A percentile compares a stretch with the other conserved stretches of the same genome.
Evolutionary conservation across 2,113 vertebrate species (phyloP).

Genomic region (Agapornis roseicollis): DNA sequence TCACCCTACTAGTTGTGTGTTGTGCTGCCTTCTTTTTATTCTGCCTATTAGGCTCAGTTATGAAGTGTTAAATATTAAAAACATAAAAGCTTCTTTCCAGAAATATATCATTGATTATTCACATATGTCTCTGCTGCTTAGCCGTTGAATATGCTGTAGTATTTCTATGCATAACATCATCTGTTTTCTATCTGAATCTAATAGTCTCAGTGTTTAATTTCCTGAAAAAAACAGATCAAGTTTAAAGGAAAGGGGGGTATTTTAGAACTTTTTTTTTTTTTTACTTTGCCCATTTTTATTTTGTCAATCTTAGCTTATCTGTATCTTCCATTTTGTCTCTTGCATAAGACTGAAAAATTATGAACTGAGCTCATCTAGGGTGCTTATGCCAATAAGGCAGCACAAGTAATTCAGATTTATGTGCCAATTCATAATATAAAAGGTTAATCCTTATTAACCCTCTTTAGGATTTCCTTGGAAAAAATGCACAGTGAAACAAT

Average conservation of each 20-base stretch:
- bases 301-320: constrained; percentile 42
- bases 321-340: not conserved
- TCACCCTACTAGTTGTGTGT: constrained; percentile 59
- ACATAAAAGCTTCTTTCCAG: constrained; percentile 80
- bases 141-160: constrained; percentile 65
- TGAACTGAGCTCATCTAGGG: not conserved
- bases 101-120: constrained; percentile 79
- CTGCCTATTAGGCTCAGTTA: constrained; percentile 79
- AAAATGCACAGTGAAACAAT: not conserved
- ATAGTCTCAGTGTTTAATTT: constrained; percentile 82
- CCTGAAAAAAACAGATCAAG: constrained; percentile 77
- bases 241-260: constrained; percentile 72
- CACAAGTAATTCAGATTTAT: constrained; percentile 6
- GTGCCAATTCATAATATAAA: not conserved
- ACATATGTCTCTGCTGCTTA: constrained; percentile 75
- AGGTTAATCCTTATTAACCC: not conserved
- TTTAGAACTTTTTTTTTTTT: constrained; percentile 13
- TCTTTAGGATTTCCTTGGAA: not conserved
- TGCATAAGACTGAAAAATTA: not conserved
- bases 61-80: constrained; percentile 86
- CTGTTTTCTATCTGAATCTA: constrained; percentile 82
- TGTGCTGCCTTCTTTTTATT: constrained; percentile 70
- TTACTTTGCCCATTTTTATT: constrained; percentile 7
- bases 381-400: not conserved
- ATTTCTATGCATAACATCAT: constrained; percentile 73